A percentile compares a stretch with the other conserved stretches of the same genome.
Evolutionary conservation across 2,888 invertebrate species (phyloP).

Genomic region (Lysandra coridon): DNA sequence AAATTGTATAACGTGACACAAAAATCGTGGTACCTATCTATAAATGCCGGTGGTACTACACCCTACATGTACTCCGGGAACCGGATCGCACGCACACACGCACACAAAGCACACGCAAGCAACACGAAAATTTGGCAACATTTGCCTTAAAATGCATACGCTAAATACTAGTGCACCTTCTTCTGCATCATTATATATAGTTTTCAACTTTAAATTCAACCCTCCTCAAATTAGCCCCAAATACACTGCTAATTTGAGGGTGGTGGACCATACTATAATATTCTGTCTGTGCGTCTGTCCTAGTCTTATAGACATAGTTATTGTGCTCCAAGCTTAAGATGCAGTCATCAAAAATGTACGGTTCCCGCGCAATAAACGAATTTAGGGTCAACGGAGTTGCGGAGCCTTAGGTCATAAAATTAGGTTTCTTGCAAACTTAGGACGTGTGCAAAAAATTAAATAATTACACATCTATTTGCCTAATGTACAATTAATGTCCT

Average conservation of each 20-base stretch:
- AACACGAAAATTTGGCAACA: constrained; percentile 77
- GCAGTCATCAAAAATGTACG: too few relatives aligned
- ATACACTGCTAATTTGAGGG: too few relatives aligned
- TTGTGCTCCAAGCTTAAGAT: too few relatives aligned
- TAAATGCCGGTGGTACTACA: constrained; percentile 53
- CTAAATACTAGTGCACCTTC: constrained; percentile 40
- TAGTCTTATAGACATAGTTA: too few relatives aligned
- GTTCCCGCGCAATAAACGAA: too few relatives aligned
- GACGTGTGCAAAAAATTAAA: not conserved
- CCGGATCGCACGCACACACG: constrained; percentile 61
- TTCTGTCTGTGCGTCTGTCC: too few relatives aligned
- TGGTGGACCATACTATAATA: too few relatives aligned
- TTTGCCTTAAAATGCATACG: constrained; percentile 50
- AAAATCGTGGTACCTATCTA: constrained; percentile 44
- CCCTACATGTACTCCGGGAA: constrained; percentile 63
- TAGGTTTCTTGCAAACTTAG: not conserved
- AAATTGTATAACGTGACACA: not conserved
- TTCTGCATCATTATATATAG: not conserved
- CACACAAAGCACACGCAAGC: constrained; percentile 55
- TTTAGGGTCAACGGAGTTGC: too few relatives aligned
- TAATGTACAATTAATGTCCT: constrained; percentile 44
- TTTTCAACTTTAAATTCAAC: too few relatives aligned
- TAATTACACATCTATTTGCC: constrained; percentile 42
- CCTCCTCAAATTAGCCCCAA: too few relatives aligned
- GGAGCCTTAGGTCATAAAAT: too few relatives aligned